A percentile compares a stretch with the other conserved stretches of the same genome.
Conservation (phyloP, 2,797 vertebrate species). For the Notolepis coatsorum region DNA sequence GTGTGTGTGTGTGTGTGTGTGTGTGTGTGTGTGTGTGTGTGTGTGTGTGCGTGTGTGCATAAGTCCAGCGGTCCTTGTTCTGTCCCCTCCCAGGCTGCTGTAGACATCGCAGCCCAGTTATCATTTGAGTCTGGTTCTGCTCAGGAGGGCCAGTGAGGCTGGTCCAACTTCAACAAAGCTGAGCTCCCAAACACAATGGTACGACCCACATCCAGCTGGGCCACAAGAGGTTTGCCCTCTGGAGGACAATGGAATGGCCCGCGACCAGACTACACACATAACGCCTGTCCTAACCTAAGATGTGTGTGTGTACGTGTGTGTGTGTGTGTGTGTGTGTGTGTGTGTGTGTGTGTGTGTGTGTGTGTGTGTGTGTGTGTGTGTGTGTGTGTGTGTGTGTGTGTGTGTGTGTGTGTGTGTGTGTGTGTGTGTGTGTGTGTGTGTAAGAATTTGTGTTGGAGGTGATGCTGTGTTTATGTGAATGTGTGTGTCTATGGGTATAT, state of each 20-base stretch:
- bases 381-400: not conserved
- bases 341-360: slow-evolving; percentile 2
- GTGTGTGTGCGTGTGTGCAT: slow-evolving; percentile 37
- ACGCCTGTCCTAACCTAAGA: not conserved
- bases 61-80: slow-evolving; percentile 11
- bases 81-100: slow-evolving; percentile 15
- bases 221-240: slow-evolving; percentile 48
- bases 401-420: not conserved
- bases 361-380: not conserved
- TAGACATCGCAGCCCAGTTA: slow-evolving; percentile 31
- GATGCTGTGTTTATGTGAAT: not conserved
- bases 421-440: not conserved
- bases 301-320: slow-evolving; percentile 7
- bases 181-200: slow-evolving; percentile 73
- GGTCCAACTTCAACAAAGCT: slow-evolving; percentile 75
- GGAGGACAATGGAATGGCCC: slow-evolving; percentile 66
- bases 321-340: slow-evolving; percentile 16
- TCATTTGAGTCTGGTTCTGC: slow-evolving; percentile 33
- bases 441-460: no score
- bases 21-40: slow-evolving; percentile 27
- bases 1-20: not conserved
- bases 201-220: slow-evolving; percentile 51
- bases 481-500: not conserved
- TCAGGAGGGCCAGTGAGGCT: slow-evolving; percentile 39
- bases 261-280: slow-evolving; percentile 52